These are phyloP conservation scores for Hydroisotoma schaefferi DNA, from an alignment of 2,888 invertebrate species.

Conservation along the genomic window DNA sequence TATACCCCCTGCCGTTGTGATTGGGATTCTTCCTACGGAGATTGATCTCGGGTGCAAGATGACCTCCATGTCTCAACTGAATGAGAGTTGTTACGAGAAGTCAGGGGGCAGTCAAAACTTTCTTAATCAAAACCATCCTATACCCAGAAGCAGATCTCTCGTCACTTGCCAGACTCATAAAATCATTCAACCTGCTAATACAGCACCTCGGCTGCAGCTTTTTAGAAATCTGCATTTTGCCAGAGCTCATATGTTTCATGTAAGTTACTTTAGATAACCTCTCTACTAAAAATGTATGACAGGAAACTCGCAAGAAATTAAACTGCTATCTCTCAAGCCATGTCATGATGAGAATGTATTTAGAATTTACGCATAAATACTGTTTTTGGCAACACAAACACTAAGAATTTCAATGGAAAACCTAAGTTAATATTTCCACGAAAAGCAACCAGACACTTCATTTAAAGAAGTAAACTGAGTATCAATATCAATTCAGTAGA, in stretches of 20 bases:
- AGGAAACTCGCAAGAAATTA: too few relatives aligned
- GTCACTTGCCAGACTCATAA: constrained; percentile 42
- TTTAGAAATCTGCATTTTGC: constrained; percentile 47
- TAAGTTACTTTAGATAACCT: constrained; percentile 29
- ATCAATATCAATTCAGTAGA: too few relatives aligned
- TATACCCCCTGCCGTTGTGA: constrained; percentile 29
- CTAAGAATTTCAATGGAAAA: too few relatives aligned
- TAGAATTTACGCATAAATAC: too few relatives aligned
- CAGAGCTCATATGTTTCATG: constrained; percentile 47
- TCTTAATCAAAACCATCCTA: background rate
- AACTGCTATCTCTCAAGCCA: too few relatives aligned
- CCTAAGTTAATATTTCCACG: too few relatives aligned
- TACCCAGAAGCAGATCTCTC: constrained; percentile 42
- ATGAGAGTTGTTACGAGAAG: background rate
- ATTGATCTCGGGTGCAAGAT: constrained; percentile 32
- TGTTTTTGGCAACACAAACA: too few relatives aligned
- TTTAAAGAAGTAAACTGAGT: too few relatives aligned
- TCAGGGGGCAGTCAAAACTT: background rate
- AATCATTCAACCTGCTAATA: constrained; percentile 20
- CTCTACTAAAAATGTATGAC: background rate
- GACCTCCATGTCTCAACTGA: constrained; percentile 33
- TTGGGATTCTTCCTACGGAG: constrained; percentile 35
- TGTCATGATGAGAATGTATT: too few relatives aligned
- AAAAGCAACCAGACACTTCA: too few relatives aligned
- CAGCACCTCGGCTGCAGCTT: constrained; percentile 40